Base-by-base conservation (phyloP, 2,797 vertebrate genomes). In the Rhinichthys osculus region DNA sequence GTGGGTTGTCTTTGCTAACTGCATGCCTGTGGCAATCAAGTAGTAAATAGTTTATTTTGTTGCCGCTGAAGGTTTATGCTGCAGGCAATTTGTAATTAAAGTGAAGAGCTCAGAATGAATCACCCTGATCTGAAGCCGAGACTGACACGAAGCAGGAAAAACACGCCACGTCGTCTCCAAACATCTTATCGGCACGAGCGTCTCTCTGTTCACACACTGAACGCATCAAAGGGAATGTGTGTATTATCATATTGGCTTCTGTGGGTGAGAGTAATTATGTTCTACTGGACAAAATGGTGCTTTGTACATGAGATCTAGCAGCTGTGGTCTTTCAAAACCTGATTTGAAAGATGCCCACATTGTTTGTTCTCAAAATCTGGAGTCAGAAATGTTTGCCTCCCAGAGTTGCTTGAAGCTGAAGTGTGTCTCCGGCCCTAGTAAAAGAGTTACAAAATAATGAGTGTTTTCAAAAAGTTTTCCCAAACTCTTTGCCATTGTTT, bases 61-160 rank as follows among this genome's bases (percentile, higher is more conserved):
- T 77, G 27, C 40, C 72, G 42, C 71, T 23, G 76, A 64, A 38
- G 44, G 38, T 23, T 74, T 57, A 9, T 83, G 35, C 52, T 77
- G 47, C 85, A 40, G 70, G 35, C 66, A 47, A 40, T 30, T 54
- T 35, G 72, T 84, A 85, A 89, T 90, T 85, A 89, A 88, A 87
- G 66, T 5, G 30, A 47, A 84, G n/a, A 47, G 30, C 50, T 59
- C 35, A 35, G 42, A 79, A 57, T 47, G 21, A 40, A 47, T 85
- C 70, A 70, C 85, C 72, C 73, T 47, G 33, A 64, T 79, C 19
- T 73, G 16, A 82, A 71, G 35, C 50, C 42, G 59, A 69, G 67
- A 78, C 62, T 86, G 84, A 87, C 70, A 40, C 52, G 57, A 35
- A 42, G 42, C 42, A 70, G 62, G 16, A 47, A 72, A 76, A 76